Evolutionary conservation across 2,888 invertebrate genomes (phyloP), one percentile per base, ranked within the genome.

Genomic region (Mesochorus sp.): DNA sequence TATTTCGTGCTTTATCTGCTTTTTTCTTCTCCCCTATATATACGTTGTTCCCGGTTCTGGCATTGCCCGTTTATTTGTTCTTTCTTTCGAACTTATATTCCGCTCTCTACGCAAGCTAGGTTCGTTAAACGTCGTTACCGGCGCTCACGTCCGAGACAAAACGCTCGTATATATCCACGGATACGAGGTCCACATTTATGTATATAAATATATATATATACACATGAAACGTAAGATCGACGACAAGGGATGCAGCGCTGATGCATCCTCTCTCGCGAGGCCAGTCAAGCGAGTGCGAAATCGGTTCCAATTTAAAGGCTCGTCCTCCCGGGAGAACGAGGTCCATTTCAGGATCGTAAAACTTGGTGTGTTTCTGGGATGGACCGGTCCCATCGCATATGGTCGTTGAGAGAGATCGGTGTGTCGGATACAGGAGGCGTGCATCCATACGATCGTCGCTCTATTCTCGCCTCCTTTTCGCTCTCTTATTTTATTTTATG

Each of bases 281-380:
- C 62, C 67, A 39, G 55, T 55, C 62, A 74, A 64, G 51, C 74
- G 59, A 44, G 34, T 80, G 66, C 59, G 72, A 81, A 83, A 85
- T 84, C 83, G 82, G 68, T 82, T 82, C 82, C 82, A 84, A 83
- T 85, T 85, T 83, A 82, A 82, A 81, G 79, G 79, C 75, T 72
- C 80, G 70, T 83, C 79, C 72, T 70, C 76, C 72, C 55, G 55
- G 66, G 68, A 76, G 70, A 80, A 80, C 47, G 81, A 77, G 67
- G 76, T 77, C 76, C 79, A 80, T 80, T 70, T 34, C 68, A 75
- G 42, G 62, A 57, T 77, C 67, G 72, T 73, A 73, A 73, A 77
- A 73, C 62, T 55, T 62, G 24, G 53, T n/a, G n/a, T 72, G 77
- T 61, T 57, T 31, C 72, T 53, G 47, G 67, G 62, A 77, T 68